A percentile compares a stretch with the other conserved stretches of the same genome.
Conservation (phyloP, 1,140 invertebrate genomes). For the Leptopilina boulardi region DNA sequence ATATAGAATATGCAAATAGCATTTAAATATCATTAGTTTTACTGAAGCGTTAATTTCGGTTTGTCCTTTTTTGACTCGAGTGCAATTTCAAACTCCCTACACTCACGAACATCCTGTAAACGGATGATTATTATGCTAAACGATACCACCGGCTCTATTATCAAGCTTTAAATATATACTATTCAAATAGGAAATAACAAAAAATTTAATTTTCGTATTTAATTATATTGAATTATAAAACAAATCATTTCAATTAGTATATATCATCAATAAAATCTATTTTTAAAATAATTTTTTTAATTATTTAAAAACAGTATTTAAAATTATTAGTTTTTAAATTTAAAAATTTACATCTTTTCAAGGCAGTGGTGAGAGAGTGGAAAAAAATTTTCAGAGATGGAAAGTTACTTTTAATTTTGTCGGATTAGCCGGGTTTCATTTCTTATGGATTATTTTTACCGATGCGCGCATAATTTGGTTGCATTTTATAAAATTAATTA, state of each 20-base stretch:
- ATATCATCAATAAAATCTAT: no score
- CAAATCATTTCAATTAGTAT: background rate
- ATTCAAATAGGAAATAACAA: background rate
- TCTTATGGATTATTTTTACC: background rate
- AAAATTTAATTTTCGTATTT: background rate
- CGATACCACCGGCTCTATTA: background rate
- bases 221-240: background rate
- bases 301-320: no score
- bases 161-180: background rate
- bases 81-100: background rate
- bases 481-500: background rate
- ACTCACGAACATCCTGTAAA: background rate
- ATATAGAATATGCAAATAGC: constrained; percentile 1
- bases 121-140: background rate
- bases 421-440: background rate
- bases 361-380: no score
- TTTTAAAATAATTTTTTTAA: no score
- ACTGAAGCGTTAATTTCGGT: background rate
- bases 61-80: background rate
- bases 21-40: background rate
- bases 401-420: background rate
- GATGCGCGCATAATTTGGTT: background rate
- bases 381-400: background rate
- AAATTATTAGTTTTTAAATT: no score
- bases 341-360: no score